Evolutionary conservation across 2,888 invertebrate species (phyloP), one percentile per base, ranked within the genome.

Genomic region (Rotaria macrura): DNA sequence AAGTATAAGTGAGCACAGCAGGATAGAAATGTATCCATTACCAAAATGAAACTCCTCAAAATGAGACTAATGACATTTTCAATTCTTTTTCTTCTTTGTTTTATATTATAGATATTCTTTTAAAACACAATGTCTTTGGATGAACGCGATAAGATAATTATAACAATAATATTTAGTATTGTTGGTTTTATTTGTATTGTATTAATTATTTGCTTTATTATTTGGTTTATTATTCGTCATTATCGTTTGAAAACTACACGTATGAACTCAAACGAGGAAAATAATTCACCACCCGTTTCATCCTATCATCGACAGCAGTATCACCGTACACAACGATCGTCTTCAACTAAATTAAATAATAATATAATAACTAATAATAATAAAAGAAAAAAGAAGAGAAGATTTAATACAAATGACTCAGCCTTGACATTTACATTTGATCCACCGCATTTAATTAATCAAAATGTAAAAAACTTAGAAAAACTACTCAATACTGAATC

Each of bases 361-460:
- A 29, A 2, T 7, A 54, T 1, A 2, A 25, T 7, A 1, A 25
- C 6, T 54, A 6, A 17, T 65, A 34, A 38, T 65, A 34, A 29
- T 6, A 34, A 65, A 65, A 34, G 14, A 65, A 34, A 34, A 34
- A 17, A 20, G 6, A 29, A 20, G 38, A 17, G 65, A 65, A 29
- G 65, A 65, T 65, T 65, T 20, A 65, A 65, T 65, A 65, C 65
- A 12, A 65, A 65, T 34, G 65, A 65, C 5, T 65, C 65, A 38
- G 34, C 34, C 6, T 2, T 65, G 14, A 65, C 65, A 34, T 65
- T 65, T 34, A 34, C 65, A 34, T 65, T 65, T 34, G 29, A 65
- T 65, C 65, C 65, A 17, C 65, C 65, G 38, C 65, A 65, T 65
- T 65, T 65, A 34, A 65, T 65, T 65, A 65, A 65, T 65, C 65